A percentile compares a stretch with the other conserved stretches of the same genome.
These are phyloP conservation scores for Zoroaster sp. DNA, from an alignment of 53 echinoderm and acorn worm genomes.

Conservation along the genomic window DNA sequence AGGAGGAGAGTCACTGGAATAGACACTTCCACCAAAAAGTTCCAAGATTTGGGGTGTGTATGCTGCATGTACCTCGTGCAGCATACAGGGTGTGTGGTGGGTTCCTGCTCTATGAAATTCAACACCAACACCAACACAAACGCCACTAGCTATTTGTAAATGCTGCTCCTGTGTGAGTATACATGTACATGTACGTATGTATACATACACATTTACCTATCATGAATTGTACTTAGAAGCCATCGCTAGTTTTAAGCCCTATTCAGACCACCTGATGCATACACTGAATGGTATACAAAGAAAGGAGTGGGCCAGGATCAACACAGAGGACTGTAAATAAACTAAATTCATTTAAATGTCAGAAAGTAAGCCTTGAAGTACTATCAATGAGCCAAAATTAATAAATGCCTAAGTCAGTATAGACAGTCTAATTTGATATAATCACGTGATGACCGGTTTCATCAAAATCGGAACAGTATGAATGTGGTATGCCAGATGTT, in stretches of 20 bases:
- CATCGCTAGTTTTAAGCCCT: not conserved
- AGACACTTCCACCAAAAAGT: not conserved
- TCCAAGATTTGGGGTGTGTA: not conserved
- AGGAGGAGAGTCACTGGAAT: too few species aligned
- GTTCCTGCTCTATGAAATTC: not conserved
- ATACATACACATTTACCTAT: not conserved
- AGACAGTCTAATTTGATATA: too few species aligned
- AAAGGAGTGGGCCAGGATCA: too few species aligned
- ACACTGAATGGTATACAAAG: constrained; percentile 7
- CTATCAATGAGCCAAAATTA: not conserved
- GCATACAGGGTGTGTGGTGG: not conserved
- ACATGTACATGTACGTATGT: too few species aligned
- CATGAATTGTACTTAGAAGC: not conserved
- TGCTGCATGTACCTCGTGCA: not conserved
- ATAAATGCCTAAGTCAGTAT: too few species aligned
- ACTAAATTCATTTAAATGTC: too few species aligned
- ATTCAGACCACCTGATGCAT: constrained; percentile 40
- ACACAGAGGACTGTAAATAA: too few species aligned
- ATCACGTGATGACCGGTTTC: too few species aligned
- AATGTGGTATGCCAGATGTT: too few species aligned
- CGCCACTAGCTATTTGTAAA: not conserved
- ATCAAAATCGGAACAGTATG: too few species aligned
- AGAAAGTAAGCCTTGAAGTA: too few species aligned
- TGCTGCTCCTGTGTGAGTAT: not conserved
- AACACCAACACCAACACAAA: not conserved